Evolutionary conservation across 2,113 vertebrate genomes (phyloP), one percentile per base, ranked within the genome.

Genomic region (Trochalopteron elliotii): DNA sequence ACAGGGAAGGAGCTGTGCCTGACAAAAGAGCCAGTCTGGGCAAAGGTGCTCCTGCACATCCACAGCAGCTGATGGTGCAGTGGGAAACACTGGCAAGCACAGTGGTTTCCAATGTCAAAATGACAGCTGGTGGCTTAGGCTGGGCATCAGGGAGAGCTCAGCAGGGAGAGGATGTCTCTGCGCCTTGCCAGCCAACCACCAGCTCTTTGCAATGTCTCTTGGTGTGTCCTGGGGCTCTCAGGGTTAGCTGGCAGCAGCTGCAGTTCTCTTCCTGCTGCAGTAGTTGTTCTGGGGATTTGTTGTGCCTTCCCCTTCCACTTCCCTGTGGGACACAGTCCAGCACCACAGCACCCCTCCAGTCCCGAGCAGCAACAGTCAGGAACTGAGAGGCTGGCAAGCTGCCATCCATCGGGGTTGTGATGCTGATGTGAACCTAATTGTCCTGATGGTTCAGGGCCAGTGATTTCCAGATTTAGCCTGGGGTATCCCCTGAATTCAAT

Each of bases 1-100:
- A 17, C 24, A 1, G 0, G 11, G 35, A 1, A 2, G 71, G 70
- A 61, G 47, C 64, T 2, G 8, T 64, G 77, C 19, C 27, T 22
- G 33, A 9, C 40, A 15, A 13, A 25, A 35, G 55, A 68, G 80
- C 22, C 3, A 9, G 9, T 40, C 28, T 47, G 1, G 0, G 24
- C 13, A 2, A 16, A 61, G 35, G 27, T 37, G 55, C 39, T 64
- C 24, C 84, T 5, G 17, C 33, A 33, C 30, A 4, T 14, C 50
- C 45, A 2, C 22, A 50, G 76, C 1, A 4, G 53, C 2, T 18
- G 56, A 3, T 18, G 50, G 30, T 19, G 35, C 18, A 18, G 35
- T 9, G 47, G 57, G 17, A 47, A 67, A 11, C 25, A 13, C 35
- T 53, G 60, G 61, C 30, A 31, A 30, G 19, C 6, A 20, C 0